Evolutionary conservation across 2,888 invertebrate genomes (phyloP).

Genomic region (Apotomis capreana): DNA sequence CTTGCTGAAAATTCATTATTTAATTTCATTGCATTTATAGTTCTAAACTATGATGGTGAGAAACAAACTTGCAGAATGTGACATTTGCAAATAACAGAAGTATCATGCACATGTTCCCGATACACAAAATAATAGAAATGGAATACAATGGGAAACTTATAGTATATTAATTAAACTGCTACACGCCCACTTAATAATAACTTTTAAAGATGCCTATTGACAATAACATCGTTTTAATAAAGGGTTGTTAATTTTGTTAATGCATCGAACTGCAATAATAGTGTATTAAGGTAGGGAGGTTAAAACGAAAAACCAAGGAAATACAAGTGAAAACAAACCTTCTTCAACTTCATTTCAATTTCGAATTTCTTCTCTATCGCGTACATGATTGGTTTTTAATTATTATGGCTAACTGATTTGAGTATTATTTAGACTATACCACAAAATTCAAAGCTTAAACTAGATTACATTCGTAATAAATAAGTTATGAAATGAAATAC

Average conservation of each 20-base stretch:
- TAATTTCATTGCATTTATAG: too few relatives aligned
- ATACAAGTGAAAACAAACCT: conserved; percentile 64
- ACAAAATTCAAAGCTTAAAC: conserved; percentile 9
- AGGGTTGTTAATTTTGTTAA: not conserved
- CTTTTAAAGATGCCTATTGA: too few relatives aligned
- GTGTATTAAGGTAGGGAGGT: conserved; percentile 2
- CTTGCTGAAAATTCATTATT: too few relatives aligned
- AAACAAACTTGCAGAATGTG: too few relatives aligned
- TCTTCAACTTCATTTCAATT: conserved; percentile 84
- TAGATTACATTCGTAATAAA: not conserved
- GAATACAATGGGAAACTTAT: too few relatives aligned
- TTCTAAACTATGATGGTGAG: too few relatives aligned
- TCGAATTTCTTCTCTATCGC: conserved; percentile 83
- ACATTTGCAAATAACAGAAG: too few relatives aligned
- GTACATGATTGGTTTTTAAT: conserved; percentile 60
- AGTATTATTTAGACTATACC: conserved; percentile 4
- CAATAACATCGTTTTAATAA: too few relatives aligned
- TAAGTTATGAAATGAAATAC: not conserved
- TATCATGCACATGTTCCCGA: too few relatives aligned
- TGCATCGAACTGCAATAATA: not conserved
- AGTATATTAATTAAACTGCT: too few relatives aligned
- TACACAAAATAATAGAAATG: too few relatives aligned
- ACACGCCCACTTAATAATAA: too few relatives aligned
- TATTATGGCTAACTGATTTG: not conserved
- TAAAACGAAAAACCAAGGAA: conserved; percentile 5